Base-by-base conservation (phyloP, 37 sponge, comb jelly and placozoan genomes). In the Ianthella basta region DNA sequence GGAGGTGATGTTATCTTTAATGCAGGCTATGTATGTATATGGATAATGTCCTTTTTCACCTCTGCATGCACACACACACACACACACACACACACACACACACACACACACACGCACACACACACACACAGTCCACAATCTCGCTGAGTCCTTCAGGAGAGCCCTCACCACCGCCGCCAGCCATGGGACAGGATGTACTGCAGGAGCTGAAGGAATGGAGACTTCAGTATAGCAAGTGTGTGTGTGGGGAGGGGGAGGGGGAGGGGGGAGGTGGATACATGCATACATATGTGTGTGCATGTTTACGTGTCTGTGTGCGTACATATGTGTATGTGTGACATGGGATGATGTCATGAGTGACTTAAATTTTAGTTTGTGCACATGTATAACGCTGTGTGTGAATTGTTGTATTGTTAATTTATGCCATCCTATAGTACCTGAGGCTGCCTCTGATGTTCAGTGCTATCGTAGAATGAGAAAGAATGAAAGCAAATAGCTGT, bases 141-240 rank as follows among this genome's bases (percentile, higher is more conserved):
- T n/a, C n/a, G n/a, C n/a, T n/a, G n/a, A n/a, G n/a, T n/a, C n/a
- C n/a, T n/a, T n/a, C n/a, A n/a, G n/a, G n/a, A n/a, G n/a, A n/a
- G n/a, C n/a, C 66, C 12, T 8, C 27, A 30, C 23, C 66, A 10
- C 29, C 23, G 66, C 29, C 14, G 4, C 38, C 39, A 20, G 30
- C 37, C 20, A 40, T 23, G 35, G 73, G 36, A 19, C 39, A 34
- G 8, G 73, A 38, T 29, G 39, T 37, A 13, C 18, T 72, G 23
- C 39, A 72, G 20, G 73, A 72, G 30, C 40, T 72, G 39, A 72
- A 37, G 39, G 32, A 34, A 37, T 72, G 73, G 73, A 72, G 73
- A 72, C 37, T 20, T 37, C 73, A 72, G 39, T 72, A 38, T 37
- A 19, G 32, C 8, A 72, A 40, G 73, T 72, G 40, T 72, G 73